Evolutionary conservation across 2,797 vertebrate genomes (phyloP), one percentile per base, ranked within the genome.

Genomic region (Neosilurus mollespiculum): DNA sequence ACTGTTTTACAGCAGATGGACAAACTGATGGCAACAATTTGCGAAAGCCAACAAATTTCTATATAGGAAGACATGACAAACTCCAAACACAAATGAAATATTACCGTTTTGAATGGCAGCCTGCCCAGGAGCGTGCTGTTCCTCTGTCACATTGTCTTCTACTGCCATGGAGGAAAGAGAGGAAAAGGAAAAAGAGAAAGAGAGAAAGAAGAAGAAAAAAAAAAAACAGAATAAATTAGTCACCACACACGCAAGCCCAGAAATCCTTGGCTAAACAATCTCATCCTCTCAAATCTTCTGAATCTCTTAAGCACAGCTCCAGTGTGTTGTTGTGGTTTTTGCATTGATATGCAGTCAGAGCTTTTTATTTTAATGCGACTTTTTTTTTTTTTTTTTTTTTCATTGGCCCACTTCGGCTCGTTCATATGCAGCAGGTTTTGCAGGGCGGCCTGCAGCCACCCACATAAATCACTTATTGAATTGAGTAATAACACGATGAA

Each of bases 141-240:
- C 94, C 89, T 95, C 94, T 90, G 93, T 94, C 94, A 96, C 95
- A 94, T 94, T 95, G 94, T 96, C 95, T 94, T 94, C 94, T 96
- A 96, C 95, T 96, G 94, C 94, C 94, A 96, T 89, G 87, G 90
- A 86, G 90, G 92, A 92, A 93, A 85, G 91, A 93, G 84, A 83
- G 90, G 76, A 81, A 72, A 87, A 75, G 81, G 43, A 78, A 37
- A 80, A 15, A 76, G 20, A 91, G 90, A 88, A 92, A 92, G 91
- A 87, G 87, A 91, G 93, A 93, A 20, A 84, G 91, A 93, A 72
- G 12, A 69, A 15, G 96, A 70, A 87, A 92, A 94, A 88, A 90
- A 77, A 91, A 94, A 91, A 79, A 93, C 16, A 82, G 59, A 82
- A 82, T 75, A 92, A 88, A 83, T 93, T 90, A 75, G 87, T 93